These are phyloP conservation scores for Zaprionus tsacasi DNA, from an alignment of 1,140 invertebrate species.

Conservation along the genomic window DNA sequence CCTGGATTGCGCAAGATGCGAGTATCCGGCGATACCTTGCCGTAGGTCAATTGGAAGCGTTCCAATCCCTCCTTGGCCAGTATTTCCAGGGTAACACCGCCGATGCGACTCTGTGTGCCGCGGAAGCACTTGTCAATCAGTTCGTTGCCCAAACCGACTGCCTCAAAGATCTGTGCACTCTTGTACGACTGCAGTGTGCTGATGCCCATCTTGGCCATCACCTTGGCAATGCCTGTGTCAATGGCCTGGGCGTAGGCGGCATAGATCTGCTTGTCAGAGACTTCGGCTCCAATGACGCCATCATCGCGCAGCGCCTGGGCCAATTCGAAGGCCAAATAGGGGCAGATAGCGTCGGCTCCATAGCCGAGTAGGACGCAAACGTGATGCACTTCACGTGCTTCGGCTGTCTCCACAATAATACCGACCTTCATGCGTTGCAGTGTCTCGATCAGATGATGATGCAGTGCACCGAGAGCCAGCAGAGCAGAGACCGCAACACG, in stretches of 20 bases:
- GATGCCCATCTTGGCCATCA: conserved; percentile 99
- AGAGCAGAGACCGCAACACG: conserved; percentile 93
- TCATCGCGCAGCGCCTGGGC: conserved; percentile 92
- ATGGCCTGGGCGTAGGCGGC: conserved; percentile 87
- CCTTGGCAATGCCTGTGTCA: conserved; percentile 92
- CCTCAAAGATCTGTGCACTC: conserved; percentile 99
- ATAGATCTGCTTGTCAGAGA: conserved; percentile 94
- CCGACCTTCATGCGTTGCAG: conserved; percentile 98
- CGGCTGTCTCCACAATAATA: conserved; percentile 96
- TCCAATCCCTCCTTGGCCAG: conserved; percentile 95
- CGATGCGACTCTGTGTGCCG: conserved; percentile 97
- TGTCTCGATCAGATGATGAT: conserved; percentile 98
- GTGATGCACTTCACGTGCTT: conserved; percentile 98
- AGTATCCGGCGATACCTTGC: conserved; percentile 89
- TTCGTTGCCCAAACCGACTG: conserved; percentile 96
- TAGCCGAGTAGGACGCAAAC: conserved; percentile 98
- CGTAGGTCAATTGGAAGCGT: conserved; percentile 92
- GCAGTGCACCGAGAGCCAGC: conserved; percentile 95
- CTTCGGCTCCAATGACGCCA: conserved; percentile 89
- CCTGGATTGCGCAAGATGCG: conserved; percentile 96
- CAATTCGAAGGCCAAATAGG: conserved; percentile 98
- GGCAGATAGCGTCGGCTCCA: conserved; percentile 98
- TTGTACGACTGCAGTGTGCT: conserved; percentile 99
- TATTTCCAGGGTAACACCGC: conserved; percentile 95
- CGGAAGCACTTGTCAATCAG: conserved; percentile 97